phyloP scores from a whole-genome alignment of 2,888 invertebrate genomes.

The Ichneumoninae sp. region DNA sequence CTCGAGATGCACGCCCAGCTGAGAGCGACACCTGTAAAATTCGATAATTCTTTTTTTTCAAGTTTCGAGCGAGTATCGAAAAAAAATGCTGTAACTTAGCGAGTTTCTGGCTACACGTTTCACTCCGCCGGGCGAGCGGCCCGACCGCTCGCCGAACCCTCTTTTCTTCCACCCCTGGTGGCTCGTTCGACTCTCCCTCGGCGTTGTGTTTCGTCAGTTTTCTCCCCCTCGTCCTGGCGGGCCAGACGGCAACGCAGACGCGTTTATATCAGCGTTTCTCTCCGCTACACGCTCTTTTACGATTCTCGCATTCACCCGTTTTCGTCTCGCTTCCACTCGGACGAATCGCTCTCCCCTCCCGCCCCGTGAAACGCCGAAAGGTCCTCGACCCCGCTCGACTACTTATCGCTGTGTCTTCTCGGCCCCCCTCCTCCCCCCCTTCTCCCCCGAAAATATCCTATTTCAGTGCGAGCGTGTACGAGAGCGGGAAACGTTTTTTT shows the following conservation, averaged over 20 bases:
- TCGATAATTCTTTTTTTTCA: background rate
- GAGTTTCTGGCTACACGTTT: background rate
- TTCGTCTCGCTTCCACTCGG: constrained; percentile 28
- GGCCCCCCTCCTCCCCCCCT: background rate
- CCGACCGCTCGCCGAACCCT: background rate
- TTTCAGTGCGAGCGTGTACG: constrained; percentile 17
- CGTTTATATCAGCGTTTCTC: constrained; percentile 17
- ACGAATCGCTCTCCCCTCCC: constrained; percentile 15
- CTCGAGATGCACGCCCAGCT: no score
- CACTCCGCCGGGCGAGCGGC: background rate
- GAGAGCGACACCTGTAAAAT: no score
- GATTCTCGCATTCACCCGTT: constrained; percentile 27
- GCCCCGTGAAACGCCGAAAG: constrained; percentile 50
- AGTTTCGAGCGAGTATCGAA: background rate
- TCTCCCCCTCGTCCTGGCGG: constrained; percentile 18
- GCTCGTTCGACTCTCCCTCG: constrained; percentile 4
- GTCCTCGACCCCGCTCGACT: constrained; percentile 56
- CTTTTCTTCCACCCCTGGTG: constrained; percentile 14
- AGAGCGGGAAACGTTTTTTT: background rate
- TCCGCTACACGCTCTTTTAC: constrained; percentile 30
- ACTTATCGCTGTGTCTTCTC: constrained; percentile 30
- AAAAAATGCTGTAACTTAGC: background rate
- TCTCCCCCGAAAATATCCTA: constrained; percentile 41
- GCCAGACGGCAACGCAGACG: constrained; percentile 27
- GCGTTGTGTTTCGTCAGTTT: constrained; percentile 8